phyloP scores from a whole-genome alignment of 2,113 vertebrate species.

The Raja brachyura region DNA sequence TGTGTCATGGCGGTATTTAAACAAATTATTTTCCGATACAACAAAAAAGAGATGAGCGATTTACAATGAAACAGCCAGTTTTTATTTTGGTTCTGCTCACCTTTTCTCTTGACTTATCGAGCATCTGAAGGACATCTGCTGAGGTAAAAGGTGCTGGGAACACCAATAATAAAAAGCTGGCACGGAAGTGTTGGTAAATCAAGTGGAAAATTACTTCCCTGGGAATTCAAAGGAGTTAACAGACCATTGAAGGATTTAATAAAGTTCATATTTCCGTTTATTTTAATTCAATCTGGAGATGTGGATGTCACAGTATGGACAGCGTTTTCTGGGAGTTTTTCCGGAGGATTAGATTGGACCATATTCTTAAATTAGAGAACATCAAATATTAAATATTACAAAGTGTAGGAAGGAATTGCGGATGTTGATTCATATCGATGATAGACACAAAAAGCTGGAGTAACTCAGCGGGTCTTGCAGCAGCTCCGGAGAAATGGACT shows the following conservation, averaged over 20 bases:
- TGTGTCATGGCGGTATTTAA: no score
- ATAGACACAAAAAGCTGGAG: no score
- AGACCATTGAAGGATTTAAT: not conserved
- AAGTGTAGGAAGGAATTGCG: no score
- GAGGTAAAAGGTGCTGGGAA: not conserved
- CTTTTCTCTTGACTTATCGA: not conserved
- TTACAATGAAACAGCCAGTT: no score
- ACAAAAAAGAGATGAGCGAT: not conserved
- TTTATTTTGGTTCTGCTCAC: not conserved
- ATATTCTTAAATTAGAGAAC: no score
- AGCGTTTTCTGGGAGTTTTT: not conserved
- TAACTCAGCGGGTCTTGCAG: no score
- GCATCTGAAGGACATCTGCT: slow-evolving; percentile 4
- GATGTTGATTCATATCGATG: no score
- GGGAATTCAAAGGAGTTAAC: not conserved
- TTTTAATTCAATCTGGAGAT: not conserved
- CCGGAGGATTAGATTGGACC: no score
- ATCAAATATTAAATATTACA: no score
- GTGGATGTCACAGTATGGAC: not conserved
- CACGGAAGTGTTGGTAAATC: not conserved
- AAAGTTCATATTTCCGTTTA: not conserved
- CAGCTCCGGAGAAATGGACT: no score
- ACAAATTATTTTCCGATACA: no score
- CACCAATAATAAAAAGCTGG: not conserved
- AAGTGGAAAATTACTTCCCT: slow-evolving; percentile 4